Conservation (phyloP, 2,113 vertebrate genomes). For the Thinocorus orbignyianus region DNA sequence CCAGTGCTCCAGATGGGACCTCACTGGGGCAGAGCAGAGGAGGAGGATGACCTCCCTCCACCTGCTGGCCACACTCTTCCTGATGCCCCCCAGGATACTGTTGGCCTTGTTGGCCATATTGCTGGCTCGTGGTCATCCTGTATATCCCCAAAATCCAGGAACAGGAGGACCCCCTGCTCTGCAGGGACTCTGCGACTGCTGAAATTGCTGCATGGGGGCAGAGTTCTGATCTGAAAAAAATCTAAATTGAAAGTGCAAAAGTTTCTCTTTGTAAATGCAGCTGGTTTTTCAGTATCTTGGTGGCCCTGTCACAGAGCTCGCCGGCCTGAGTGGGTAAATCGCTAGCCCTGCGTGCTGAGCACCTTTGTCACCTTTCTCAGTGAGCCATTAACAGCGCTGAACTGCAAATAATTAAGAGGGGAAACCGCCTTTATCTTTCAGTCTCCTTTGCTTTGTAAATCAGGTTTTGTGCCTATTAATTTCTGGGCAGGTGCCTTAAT, state of each 20-base stretch:
- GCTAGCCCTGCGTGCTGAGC: not conserved
- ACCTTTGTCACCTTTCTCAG: rapidly evolving
- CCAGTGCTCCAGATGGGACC: too few species aligned
- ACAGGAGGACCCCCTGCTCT: not conserved
- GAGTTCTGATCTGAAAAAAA: not conserved
- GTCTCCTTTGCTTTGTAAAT: slow-evolving; percentile 49
- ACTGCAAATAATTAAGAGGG: not conserved
- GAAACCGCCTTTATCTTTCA: not conserved
- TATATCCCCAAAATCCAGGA: not conserved
- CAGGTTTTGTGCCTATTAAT: slow-evolving; percentile 35
- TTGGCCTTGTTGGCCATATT: too few species aligned
- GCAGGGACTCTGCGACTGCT: not conserved
- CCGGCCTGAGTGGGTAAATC: too few species aligned
- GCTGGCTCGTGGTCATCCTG: too few species aligned
- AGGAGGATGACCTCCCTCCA: too few species aligned
- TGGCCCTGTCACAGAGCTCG: rapidly evolving
- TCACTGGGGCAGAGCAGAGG: too few species aligned
- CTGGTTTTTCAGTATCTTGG: not conserved
- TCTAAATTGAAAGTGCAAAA: not conserved
- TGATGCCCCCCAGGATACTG: too few species aligned
- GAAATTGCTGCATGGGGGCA: too few species aligned
- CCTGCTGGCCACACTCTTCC: too few species aligned
- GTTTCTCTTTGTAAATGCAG: not conserved
- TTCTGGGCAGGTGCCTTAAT: slow-evolving; percentile 51
- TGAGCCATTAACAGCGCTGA: not conserved